Evolutionary conservation across 35 echinoderm and acorn worm species (phyloP), one percentile per base, ranked within the genome.

Genomic region (Apostichopus parvimensis): DNA sequence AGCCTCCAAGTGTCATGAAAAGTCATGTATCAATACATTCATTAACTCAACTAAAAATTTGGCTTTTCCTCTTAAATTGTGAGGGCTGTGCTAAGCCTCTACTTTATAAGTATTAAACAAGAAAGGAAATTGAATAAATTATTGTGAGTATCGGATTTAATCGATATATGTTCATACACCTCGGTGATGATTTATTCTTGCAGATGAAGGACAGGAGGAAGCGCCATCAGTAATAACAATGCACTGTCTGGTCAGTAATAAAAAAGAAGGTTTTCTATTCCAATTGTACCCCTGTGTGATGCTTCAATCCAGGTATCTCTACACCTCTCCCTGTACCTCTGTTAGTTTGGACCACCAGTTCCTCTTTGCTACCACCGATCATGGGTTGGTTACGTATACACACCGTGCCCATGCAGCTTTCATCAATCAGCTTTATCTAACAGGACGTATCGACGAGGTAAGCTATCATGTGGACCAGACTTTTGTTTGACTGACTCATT

Each of bases 211-310:
- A 1, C 80, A 20, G 9, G 26, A 80, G 1, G 81, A 0, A 21
- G 18, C 15, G 1, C 8, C 57, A 8, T 11, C 15, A 26, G 4
- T 88, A 20, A n/a, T 57, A 12, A 91, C 89, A 23, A 53, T 91
- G 21, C 89, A 91, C n/a, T 91, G 89, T 79, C 77, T 91, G 9
- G 45, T 91, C 22, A 91, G 89, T 79, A 91, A 91, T 12, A 59
- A 9, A 0, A 91, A 91, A 26, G 89, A 91, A 61, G 89, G 89
- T 1, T 79, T 57, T 77, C 77, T 91, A 4, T 91, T 79, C 52
- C 89, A 91, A 56, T 79, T 91, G 9, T 79, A 91, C 52, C 89
- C 89, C 11, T 78, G 56, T 77, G 75, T 91, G 22, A 11, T 77
- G 79, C 71, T 91, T 14, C 89, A 91, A 7, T 91, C 89, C 71